phyloP scores from a whole-genome alignment of 2,888 invertebrate genomes.

The Elegia similella region DNA sequence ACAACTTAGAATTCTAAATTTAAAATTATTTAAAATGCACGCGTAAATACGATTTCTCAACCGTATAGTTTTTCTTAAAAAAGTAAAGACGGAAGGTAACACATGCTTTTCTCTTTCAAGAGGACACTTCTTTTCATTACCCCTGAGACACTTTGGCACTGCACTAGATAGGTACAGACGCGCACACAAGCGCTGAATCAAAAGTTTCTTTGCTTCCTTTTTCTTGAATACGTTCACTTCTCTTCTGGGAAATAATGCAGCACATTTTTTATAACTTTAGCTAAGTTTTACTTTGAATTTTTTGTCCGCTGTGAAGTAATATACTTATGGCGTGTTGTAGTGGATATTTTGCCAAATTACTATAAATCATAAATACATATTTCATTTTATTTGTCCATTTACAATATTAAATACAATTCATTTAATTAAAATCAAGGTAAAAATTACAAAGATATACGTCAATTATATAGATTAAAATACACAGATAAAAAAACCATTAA shows the following conservation, averaged over 20 bases:
- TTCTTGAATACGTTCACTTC: conserved; percentile 7
- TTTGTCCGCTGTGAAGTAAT: not conserved
- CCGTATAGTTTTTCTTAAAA: conserved; percentile 43
- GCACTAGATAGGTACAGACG: conserved; percentile 43
- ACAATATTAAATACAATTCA: too few species aligned
- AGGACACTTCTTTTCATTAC: conserved; percentile 59
- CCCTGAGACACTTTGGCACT: conserved; percentile 48
- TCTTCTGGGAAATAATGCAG: conserved; percentile 12
- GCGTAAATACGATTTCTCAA: conserved; percentile 37
- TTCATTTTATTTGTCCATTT: too few species aligned
- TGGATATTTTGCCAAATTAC: conserved; percentile 4
- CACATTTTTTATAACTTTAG: conserved; percentile 11
- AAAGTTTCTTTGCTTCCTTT: conserved; percentile 31
- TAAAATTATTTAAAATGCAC: not conserved
- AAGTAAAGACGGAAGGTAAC: conserved; percentile 47
- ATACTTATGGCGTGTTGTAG: conserved; percentile 3
- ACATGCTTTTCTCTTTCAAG: conserved; percentile 44
- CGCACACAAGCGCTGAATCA: conserved; percentile 40
- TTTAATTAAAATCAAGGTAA: too few species aligned
- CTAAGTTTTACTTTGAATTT: conserved; percentile 9
- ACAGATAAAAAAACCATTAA: too few species aligned
- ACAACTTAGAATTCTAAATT: not conserved
- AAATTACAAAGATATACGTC: too few species aligned
- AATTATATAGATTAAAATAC: too few species aligned
- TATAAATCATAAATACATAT: too few species aligned